These are phyloP conservation scores for Pogonomyrmex californicus DNA, from an alignment of 1,140 invertebrate species.

Conservation along the genomic window DNA sequence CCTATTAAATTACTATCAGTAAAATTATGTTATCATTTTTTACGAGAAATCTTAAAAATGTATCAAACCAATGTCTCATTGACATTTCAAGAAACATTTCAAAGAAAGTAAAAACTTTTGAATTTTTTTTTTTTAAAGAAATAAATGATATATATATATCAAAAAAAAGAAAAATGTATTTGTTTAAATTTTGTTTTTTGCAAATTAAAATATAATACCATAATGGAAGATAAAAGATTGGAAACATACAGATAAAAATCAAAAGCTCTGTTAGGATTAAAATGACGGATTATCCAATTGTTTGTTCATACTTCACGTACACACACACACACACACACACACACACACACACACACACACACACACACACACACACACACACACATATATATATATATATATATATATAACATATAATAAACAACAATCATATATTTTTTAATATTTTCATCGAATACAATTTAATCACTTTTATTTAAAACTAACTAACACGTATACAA, in stretches of 20 bases:
- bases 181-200: background rate
- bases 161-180: background rate
- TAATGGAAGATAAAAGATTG: background rate
- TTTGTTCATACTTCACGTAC: background rate
- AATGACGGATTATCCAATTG: conserved; percentile 28
- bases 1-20: background rate
- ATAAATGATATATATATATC: background rate
- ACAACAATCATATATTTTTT: too few relatives aligned
- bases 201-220: conserved; percentile 3
- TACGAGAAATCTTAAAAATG: background rate
- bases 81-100: too few relatives aligned
- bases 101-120: background rate
- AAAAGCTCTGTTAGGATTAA: conserved; percentile 4
- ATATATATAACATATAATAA: too few relatives aligned
- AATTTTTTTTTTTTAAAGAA: background rate
- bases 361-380: too few relatives aligned
- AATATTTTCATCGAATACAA: too few relatives aligned
- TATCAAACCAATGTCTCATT: background rate
- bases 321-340: background rate
- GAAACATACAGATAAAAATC: conserved; percentile 17
- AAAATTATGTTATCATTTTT: background rate
- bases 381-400: too few relatives aligned
- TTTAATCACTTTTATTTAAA: too few relatives aligned
- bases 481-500: too few relatives aligned
- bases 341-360: too few relatives aligned